A percentile compares a stretch with the other conserved stretches of the same genome.
Evolutionary conservation across 37 sponge, comb jelly and placozoan genomes (phyloP).

Genomic region (Theonella swinhoei): DNA sequence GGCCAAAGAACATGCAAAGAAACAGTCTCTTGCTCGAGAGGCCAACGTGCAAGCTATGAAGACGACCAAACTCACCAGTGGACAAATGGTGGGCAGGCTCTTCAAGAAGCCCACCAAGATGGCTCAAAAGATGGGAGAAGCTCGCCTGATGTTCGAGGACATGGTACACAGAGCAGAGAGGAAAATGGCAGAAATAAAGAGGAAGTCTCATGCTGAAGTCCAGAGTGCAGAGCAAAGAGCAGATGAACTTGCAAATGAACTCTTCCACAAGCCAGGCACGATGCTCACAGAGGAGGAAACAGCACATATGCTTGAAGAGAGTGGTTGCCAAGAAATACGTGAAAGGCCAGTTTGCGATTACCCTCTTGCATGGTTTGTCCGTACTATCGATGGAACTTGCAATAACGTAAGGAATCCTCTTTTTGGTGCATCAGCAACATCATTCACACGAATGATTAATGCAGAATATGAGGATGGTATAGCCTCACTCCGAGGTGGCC

Average conservation of each 20-base stretch:
- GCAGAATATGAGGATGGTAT: conserved; percentile 81
- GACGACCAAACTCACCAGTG: conserved; percentile 6
- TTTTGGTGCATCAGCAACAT: conserved; percentile 65
- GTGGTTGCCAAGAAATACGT: conserved; percentile 1
- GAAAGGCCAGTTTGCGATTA: conserved; percentile 10
- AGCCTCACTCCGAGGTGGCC: conserved; percentile 26
- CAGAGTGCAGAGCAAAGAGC: conserved; percentile 33
- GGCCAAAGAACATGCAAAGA: not conserved
- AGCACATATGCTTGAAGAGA: conserved; percentile 25
- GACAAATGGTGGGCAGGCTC: conserved; percentile 13
- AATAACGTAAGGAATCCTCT: conserved; percentile 76
- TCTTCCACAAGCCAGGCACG: conserved; percentile 60
- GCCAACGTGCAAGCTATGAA: not conserved
- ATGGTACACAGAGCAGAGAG: conserved; percentile 61
- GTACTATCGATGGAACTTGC: conserved; percentile 84
- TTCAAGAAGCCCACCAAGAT: conserved; percentile 51
- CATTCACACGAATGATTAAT: conserved; percentile 58
- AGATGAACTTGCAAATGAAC: conserved; percentile 45
- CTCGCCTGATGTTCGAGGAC: conserved; percentile 26
- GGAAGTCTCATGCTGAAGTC: not conserved
- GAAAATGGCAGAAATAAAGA: conserved; percentile 25
- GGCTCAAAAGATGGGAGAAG: conserved; percentile 40
- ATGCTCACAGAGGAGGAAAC: conserved; percentile 54
- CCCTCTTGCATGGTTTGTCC: not conserved
- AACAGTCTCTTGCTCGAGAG: not conserved